Conservation (phyloP, 2,113 vertebrate species). For the Erythrocercus mccallii region DNA sequence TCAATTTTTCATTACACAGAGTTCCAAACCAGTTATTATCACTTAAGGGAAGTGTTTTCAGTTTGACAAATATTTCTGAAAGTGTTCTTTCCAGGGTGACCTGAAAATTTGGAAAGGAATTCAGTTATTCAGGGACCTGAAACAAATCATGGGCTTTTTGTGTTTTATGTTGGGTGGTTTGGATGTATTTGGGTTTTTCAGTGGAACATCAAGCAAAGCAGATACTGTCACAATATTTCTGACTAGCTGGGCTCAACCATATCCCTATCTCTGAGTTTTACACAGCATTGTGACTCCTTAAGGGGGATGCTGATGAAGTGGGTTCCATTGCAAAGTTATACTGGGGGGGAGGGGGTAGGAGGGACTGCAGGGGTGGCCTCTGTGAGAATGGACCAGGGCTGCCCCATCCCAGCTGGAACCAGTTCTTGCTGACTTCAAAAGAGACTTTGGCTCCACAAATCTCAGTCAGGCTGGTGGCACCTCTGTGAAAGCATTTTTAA, state of each 20-base stretch:
- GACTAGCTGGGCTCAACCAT: neutral
- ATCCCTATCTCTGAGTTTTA: neutral
- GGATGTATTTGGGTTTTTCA: neutral
- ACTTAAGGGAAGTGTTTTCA: neutral
- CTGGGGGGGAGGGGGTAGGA: rapidly evolving
- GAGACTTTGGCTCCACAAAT: neutral
- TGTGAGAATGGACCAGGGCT: neutral
- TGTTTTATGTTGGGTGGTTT: neutral
- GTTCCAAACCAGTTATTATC: neutral
- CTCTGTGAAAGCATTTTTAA: neutral
- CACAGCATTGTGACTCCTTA: neutral
- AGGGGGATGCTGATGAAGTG: neutral
- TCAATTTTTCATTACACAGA: neutral
- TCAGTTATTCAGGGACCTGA: neutral
- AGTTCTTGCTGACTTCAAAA: neutral
- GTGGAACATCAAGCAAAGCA: neutral
- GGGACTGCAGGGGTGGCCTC: neutral
- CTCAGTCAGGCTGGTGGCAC: neutral
- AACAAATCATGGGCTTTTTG: neutral
- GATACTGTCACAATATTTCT: neutral
- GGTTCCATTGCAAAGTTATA: neutral
- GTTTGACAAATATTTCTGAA: neutral
- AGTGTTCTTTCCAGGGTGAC: neutral
- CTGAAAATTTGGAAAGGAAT: neutral
- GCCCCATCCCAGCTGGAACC: neutral